Conservation (phyloP, 2,797 vertebrate species). For the Poeciliopsis gracilis region DNA sequence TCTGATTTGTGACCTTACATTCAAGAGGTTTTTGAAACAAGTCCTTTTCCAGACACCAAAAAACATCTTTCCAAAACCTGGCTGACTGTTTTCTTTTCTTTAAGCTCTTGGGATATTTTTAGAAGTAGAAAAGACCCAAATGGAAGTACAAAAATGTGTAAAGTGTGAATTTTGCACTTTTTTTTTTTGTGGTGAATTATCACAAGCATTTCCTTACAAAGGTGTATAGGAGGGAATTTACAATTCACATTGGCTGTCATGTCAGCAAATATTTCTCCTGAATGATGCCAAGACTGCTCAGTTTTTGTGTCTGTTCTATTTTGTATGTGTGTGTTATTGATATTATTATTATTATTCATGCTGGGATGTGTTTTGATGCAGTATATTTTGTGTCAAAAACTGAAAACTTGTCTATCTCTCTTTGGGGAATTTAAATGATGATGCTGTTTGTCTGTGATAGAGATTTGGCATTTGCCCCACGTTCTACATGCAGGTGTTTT, state of each 20-base stretch:
- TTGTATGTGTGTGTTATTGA: conserved; percentile 25
- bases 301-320: conserved; percentile 40
- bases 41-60: too few species aligned
- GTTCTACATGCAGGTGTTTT: background rate
- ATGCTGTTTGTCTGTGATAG: conserved; percentile 6
- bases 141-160: too few species aligned
- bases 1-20: too few species aligned
- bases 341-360: background rate
- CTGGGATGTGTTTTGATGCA: background rate
- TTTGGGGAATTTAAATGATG: conserved; percentile 22
- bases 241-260: background rate
- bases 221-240: background rate
- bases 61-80: too few species aligned
- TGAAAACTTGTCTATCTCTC: conserved; percentile 5
- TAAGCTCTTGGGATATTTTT: too few species aligned
- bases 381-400: background rate
- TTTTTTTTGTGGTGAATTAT: background rate
- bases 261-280: conserved; percentile 24
- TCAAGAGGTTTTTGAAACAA: too few species aligned
- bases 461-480: conserved; percentile 2
- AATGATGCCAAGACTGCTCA: conserved; percentile 10
- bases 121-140: too few species aligned
- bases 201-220: conserved; percentile 13
- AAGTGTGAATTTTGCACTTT: background rate
- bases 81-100: too few species aligned